Conservation (phyloP, 2,113 vertebrate species). For the Pollachius pollachius region DNA sequence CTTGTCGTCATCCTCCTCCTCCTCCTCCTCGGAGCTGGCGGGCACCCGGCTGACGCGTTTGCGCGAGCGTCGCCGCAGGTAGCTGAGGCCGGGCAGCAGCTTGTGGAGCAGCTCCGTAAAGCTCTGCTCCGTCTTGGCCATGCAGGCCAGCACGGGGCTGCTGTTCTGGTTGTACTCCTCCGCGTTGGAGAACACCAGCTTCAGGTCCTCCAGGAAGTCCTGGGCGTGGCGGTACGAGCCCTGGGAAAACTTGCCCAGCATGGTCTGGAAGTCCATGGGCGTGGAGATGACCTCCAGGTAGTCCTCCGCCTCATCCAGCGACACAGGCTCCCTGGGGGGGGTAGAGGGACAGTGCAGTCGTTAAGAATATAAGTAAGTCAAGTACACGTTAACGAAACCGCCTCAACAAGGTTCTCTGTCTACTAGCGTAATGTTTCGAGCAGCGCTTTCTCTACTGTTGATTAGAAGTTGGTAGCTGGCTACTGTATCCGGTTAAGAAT, state of each 20-base stretch:
- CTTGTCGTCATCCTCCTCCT: slow-evolving; percentile 41
- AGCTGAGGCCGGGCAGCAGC: slow-evolving; percentile 85
- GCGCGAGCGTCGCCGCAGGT: slow-evolving; percentile 83
- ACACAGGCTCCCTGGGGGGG: slow-evolving; percentile 87
- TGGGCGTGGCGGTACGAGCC: slow-evolving; percentile 82
- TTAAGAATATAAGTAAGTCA: background rate
- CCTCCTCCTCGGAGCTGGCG: slow-evolving; percentile 46
- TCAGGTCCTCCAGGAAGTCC: slow-evolving; percentile 90
- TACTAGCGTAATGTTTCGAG: no score
- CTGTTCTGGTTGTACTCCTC: slow-evolving; percentile 90
- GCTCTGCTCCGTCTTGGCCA: slow-evolving; percentile 89
- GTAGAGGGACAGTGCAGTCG: background rate
- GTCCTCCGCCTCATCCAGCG: slow-evolving; percentile 87
- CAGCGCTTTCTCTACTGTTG: no score
- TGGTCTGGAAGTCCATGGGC: slow-evolving; percentile 97
- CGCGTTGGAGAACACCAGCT: slow-evolving; percentile 91
- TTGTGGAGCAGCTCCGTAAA: slow-evolving; percentile 88
- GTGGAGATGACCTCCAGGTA: slow-evolving; percentile 88
- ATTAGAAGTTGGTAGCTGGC: no score
- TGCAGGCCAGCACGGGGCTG: slow-evolving; percentile 86
- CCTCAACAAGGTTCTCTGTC: no score
- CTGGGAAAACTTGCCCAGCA: slow-evolving; percentile 87
- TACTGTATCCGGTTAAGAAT: no score
- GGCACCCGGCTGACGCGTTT: slow-evolving; percentile 65
- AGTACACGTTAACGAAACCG: no score